Conservation (phyloP, 92 coral and sea anemone species). For the Paramuricea clavata region DNA sequence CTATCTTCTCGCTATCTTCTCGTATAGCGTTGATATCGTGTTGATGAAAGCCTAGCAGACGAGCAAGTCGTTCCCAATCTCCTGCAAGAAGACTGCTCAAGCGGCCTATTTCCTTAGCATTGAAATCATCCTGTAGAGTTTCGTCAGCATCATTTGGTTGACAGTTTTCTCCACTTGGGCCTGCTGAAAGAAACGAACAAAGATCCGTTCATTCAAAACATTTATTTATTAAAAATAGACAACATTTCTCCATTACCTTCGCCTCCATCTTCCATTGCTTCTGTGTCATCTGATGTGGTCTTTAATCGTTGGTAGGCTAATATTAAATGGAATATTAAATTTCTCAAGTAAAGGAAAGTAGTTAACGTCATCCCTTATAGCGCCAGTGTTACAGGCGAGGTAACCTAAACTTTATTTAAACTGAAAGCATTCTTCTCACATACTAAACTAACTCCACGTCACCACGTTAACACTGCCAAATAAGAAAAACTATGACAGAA, state of each 20-base stretch:
- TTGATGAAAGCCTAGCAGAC: constrained; percentile 40
- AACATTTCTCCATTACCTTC: neutral
- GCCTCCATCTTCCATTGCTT: neutral
- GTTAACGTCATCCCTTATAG: too few relatives aligned
- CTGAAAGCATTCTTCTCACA: too few relatives aligned
- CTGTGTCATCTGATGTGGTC: neutral
- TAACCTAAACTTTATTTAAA: too few relatives aligned
- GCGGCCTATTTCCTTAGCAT: constrained; percentile 50
- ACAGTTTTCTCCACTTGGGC: neutral
- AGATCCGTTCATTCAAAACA: neutral
- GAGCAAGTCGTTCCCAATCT: constrained; percentile 47
- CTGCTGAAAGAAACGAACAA: neutral
- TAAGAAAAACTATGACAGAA: too few relatives aligned
- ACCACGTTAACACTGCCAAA: too few relatives aligned
- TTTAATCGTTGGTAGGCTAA: constrained; percentile 1
- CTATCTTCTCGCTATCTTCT: constrained; percentile 42
- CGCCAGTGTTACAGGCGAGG: too few relatives aligned
- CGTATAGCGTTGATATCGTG: constrained; percentile 43
- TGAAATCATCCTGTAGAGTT: constrained; percentile 16
- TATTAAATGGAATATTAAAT: neutral
- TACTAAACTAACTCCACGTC: neutral
- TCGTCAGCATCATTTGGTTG: neutral
- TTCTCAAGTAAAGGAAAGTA: neutral
- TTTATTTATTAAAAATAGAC: neutral
- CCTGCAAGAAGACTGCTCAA: constrained; percentile 43